A percentile compares a stretch with the other conserved stretches of the same genome.
Evolutionary conservation across 2,888 invertebrate species (phyloP).

Genomic region (Diadegma fenestrale): DNA sequence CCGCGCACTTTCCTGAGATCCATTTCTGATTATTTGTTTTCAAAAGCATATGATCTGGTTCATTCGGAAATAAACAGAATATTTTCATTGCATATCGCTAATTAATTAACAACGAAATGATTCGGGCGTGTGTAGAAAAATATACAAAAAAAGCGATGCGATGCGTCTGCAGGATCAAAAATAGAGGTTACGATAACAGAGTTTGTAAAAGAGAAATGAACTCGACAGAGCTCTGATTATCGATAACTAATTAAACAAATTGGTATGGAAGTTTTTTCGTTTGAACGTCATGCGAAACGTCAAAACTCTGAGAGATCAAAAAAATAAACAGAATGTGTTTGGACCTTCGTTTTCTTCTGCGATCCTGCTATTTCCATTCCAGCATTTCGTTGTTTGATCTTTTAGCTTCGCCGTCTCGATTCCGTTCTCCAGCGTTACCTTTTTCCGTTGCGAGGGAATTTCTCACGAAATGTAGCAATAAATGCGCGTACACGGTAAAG

Average conservation of each 20-base stretch:
- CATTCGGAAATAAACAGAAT: background rate
- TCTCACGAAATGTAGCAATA: background rate
- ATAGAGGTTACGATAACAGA: too few relatives aligned
- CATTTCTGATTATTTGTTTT: background rate
- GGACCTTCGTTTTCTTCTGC: background rate
- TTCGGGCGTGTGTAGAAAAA: background rate
- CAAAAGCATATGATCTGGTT: background rate
- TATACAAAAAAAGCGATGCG: background rate
- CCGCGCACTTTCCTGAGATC: background rate
- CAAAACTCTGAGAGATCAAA: background rate
- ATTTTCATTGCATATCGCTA: background rate
- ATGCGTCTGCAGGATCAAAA: too few relatives aligned
- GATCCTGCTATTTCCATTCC: background rate
- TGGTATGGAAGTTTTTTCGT: background rate
- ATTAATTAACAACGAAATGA: background rate
- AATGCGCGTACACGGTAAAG: background rate
- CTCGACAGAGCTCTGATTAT: too few relatives aligned
- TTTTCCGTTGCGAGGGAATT: slow-evolving; percentile 31
- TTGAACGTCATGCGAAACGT: background rate
- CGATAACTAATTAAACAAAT: background rate
- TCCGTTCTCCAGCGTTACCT: slow-evolving; percentile 10
- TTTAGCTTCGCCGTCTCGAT: background rate
- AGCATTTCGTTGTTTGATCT: background rate
- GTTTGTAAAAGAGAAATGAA: too few relatives aligned
- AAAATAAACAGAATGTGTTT: background rate